A percentile compares a stretch with the other conserved stretches of the same genome.
phyloP scores from a whole-genome alignment of 2,113 vertebrate genomes.

The Chloropsis hardwickii region DNA sequence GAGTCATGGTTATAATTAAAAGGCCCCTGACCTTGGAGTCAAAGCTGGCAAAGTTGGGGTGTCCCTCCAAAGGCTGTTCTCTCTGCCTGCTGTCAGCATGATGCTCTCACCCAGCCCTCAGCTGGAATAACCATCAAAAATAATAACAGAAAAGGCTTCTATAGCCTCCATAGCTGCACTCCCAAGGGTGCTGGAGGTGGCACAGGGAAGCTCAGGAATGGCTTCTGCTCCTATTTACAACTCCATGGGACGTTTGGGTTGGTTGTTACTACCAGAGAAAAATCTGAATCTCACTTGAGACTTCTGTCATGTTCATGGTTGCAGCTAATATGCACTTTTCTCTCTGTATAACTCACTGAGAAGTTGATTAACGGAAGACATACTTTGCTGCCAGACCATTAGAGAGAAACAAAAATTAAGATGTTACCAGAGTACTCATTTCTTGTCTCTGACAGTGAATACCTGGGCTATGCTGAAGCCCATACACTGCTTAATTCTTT shows the following conservation, averaged over 20 bases:
- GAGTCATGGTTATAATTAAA: background rate
- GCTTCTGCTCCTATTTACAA: background rate
- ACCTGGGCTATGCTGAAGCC: background rate
- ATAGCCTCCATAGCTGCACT: background rate
- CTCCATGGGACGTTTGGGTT: background rate
- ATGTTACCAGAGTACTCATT: background rate
- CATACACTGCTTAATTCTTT: background rate
- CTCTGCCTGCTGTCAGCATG: rapidly evolving
- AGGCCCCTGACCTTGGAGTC: background rate
- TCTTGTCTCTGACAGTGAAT: background rate
- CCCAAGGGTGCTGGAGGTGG: background rate
- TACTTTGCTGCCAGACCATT: background rate
- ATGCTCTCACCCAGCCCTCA: background rate
- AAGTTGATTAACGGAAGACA: background rate
- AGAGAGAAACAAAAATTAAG: background rate
- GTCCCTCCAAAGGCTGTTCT: background rate
- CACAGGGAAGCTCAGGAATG: background rate
- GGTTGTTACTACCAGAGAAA: background rate
- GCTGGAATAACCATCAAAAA: background rate
- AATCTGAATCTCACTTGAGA: background rate
- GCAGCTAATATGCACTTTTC: background rate
- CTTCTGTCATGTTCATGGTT: background rate
- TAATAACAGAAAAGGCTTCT: background rate
- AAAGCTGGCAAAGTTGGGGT: background rate
- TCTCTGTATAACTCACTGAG: background rate